Percentiles rank a stretch among this genome's conserved stretches.
phyloP scores from a whole-genome alignment of 2,888 invertebrate species.

The Tigriopus californicus region DNA sequence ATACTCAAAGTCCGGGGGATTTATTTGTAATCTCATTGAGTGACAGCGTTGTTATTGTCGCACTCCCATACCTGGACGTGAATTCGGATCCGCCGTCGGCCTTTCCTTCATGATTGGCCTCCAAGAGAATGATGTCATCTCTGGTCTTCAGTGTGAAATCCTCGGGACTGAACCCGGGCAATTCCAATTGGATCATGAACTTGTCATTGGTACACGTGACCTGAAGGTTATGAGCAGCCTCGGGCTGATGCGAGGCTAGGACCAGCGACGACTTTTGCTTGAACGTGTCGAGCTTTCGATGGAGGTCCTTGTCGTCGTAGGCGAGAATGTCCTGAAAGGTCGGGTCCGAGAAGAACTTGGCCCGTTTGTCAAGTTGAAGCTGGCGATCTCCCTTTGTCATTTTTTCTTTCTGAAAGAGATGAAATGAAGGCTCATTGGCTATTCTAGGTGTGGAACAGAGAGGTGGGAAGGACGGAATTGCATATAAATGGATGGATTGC shows the following conservation, averaged over 20 bases:
- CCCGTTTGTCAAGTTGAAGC: constrained; percentile 9
- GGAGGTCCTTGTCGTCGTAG: background rate
- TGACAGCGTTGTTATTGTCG: too few relatives aligned
- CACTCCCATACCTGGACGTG: background rate
- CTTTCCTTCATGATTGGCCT: constrained; percentile 8
- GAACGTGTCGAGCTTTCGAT: constrained; percentile 2
- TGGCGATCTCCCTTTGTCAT: background rate
- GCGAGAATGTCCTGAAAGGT: constrained; percentile 13
- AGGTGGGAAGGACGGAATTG: too few relatives aligned
- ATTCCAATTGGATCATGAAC: constrained; percentile 14
- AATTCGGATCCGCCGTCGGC: background rate
- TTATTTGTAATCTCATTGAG: too few relatives aligned
- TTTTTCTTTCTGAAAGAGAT: too few relatives aligned
- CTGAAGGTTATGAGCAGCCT: constrained; percentile 14
- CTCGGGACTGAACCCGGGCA: constrained; percentile 13
- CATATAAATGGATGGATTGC: too few relatives aligned
- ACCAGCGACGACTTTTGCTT: constrained; percentile 3
- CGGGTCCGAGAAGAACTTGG: constrained; percentile 14
- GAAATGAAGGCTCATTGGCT: too few relatives aligned
- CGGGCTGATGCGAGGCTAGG: background rate
- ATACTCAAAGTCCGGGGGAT: too few relatives aligned
- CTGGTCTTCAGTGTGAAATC: constrained; percentile 14
- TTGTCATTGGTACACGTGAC: constrained; percentile 13
- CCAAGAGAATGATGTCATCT: constrained; percentile 14
- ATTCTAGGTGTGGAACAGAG: too few relatives aligned